Percentiles rank a stretch among this genome's conserved stretches.
Conservation (phyloP, 2,888 invertebrate genomes). For the Limnephilus marmoratus region DNA sequence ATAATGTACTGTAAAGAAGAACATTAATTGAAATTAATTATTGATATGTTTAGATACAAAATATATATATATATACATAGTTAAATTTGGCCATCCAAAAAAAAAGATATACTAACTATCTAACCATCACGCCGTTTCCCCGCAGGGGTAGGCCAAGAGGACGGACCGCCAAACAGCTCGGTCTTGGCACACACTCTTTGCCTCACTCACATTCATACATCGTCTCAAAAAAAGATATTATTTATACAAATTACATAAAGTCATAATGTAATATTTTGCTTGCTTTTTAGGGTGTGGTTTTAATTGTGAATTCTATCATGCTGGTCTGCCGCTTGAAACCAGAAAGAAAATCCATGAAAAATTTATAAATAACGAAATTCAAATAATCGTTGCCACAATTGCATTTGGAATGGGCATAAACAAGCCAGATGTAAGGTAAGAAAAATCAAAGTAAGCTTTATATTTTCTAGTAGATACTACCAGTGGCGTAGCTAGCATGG, state of each 20-base stretch:
- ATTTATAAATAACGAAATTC: conserved; percentile 80
- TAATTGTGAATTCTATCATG: conserved; percentile 80
- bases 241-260: too few relatives aligned
- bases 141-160: too few relatives aligned
- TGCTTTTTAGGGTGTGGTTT: conserved; percentile 72
- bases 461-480: background rate
- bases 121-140: too few relatives aligned
- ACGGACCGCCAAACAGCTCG: too few relatives aligned
- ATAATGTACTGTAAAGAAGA: background rate
- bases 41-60: background rate
- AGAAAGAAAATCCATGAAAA: conserved; percentile 79
- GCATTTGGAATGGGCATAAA: conserved; percentile 87
- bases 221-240: too few relatives aligned
- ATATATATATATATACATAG: background rate
- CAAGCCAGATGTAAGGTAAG: conserved; percentile 82
- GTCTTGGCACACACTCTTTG: too few relatives aligned
- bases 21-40: background rate
- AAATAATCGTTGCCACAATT: conserved; percentile 80
- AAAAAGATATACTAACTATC: too few relatives aligned
- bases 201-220: too few relatives aligned
- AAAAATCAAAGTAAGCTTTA: background rate
- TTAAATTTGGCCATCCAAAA: too few relatives aligned
- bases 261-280: background rate
- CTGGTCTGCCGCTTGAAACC: conserved; percentile 75
- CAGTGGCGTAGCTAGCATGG: too few relatives aligned